phyloP scores from a whole-genome alignment of 2,888 invertebrate species.

The Aphodius granarius region DNA sequence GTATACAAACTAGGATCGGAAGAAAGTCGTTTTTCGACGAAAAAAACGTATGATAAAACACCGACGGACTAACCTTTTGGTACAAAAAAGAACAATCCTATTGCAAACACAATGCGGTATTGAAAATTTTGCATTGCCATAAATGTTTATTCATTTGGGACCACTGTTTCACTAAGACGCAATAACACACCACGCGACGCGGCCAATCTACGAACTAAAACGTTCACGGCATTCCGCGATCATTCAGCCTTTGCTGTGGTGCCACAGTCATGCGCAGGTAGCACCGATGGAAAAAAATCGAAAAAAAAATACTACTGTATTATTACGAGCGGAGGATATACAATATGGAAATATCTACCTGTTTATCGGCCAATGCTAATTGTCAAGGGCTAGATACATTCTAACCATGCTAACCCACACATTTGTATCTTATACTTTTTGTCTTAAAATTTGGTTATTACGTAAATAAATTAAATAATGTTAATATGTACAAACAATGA shows the following conservation, averaged over 20 bases:
- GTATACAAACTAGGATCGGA: slow-evolving; percentile 19
- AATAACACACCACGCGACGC: slow-evolving; percentile 51
- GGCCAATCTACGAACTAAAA: slow-evolving; percentile 24
- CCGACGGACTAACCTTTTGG: slow-evolving; percentile 22
- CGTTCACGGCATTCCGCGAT: slow-evolving; percentile 28
- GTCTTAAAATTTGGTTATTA: no score
- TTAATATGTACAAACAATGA: no score
- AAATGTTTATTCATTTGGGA: slow-evolving; percentile 72
- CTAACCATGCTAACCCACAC: neutral
- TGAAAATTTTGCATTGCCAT: slow-evolving; percentile 79
- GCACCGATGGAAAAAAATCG: slow-evolving; percentile 25
- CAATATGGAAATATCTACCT: slow-evolving; percentile 18
- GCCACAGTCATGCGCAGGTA: slow-evolving; percentile 40
- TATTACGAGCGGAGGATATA: slow-evolving; percentile 14
- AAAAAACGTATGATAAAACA: neutral
- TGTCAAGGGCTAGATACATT: neutral
- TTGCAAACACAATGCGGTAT: slow-evolving; percentile 66
- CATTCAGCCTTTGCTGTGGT: slow-evolving; percentile 42
- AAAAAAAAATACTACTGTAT: slow-evolving; percentile 22
- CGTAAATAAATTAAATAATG: no score
- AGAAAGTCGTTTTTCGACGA: neutral
- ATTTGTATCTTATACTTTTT: no score
- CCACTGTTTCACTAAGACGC: slow-evolving; percentile 40
- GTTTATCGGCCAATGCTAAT: neutral
- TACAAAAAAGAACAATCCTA: slow-evolving; percentile 43